phyloP scores from a whole-genome alignment of 2,797 vertebrate genomes.

The Perodicticus potto region DNA sequence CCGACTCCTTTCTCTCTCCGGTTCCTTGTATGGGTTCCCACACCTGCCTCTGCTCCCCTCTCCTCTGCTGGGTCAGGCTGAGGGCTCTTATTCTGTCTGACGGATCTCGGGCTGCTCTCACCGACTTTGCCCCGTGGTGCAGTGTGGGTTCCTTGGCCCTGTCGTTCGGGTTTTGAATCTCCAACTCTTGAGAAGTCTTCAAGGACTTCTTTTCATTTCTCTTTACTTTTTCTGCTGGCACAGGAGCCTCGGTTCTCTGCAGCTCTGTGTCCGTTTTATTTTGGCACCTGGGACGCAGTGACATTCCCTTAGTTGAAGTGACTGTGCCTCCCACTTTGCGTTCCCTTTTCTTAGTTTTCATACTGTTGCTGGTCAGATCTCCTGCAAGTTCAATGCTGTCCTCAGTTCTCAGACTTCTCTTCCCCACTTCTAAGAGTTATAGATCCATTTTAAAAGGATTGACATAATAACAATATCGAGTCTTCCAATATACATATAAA shows the following conservation, averaged over 20 bases:
- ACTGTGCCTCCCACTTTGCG: fast-evolving
- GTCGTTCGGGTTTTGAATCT: background rate
- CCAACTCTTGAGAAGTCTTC: background rate
- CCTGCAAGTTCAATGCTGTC: conserved; percentile 83
- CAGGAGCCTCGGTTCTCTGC: fast-evolving
- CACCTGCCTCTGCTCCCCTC: fast-evolving
- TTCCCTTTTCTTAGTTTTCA: fast-evolving
- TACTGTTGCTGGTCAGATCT: fast-evolving
- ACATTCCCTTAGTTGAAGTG: conserved; percentile 72
- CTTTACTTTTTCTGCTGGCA: background rate
- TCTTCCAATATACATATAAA: no score
- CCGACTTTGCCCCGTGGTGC: background rate
- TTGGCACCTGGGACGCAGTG: background rate
- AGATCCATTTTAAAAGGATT: no score
- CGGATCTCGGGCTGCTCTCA: background rate
- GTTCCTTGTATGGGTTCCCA: fast-evolving
- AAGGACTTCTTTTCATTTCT: background rate
- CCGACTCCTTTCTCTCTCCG: background rate
- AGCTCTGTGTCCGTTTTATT: background rate
- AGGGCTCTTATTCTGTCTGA: background rate
- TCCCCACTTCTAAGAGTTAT: conserved; percentile 72
- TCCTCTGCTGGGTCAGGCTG: fast-evolving
- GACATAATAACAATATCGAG: no score
- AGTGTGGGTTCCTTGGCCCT: background rate
- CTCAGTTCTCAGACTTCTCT: conserved; percentile 86